Percentiles rank a stretch among this genome's conserved stretches.
Conservation (phyloP, 2,888 invertebrate genomes). For the Drosophila pseudotalamancana region DNA sequence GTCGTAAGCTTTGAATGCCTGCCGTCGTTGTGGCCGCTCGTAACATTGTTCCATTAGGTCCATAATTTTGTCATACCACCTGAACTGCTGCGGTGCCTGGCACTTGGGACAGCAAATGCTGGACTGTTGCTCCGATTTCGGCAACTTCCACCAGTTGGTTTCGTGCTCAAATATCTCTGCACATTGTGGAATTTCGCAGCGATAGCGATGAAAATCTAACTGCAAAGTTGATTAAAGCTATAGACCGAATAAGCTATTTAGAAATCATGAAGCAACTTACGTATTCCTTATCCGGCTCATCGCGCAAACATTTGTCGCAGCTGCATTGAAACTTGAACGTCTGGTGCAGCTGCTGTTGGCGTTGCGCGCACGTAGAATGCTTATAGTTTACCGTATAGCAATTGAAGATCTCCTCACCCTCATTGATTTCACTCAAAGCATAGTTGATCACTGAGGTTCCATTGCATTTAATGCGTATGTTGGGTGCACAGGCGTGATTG, state of each 20-base stretch:
- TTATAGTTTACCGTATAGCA: conserved; percentile 93
- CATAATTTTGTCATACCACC: conserved; percentile 43
- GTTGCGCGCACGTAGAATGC: conserved; percentile 86
- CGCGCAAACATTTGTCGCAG: conserved; percentile 88
- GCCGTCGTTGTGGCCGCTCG: conserved; percentile 17
- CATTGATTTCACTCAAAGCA: conserved; percentile 87
- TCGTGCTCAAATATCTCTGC: conserved; percentile 44
- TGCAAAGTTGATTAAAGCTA: conserved; percentile 13
- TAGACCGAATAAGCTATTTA: not conserved
- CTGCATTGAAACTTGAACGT: conserved; percentile 92
- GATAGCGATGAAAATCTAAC: conserved; percentile 71
- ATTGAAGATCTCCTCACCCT: conserved; percentile 91
- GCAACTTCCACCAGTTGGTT: conserved; percentile 71
- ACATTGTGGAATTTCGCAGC: conserved; percentile 68
- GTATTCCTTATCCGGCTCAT: conserved; percentile 59
- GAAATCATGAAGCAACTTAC: conserved; percentile 45
- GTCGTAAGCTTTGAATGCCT: conserved; percentile 48
- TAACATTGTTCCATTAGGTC: conserved; percentile 18
- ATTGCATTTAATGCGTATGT: conserved; percentile 91
- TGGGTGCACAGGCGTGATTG: conserved; percentile 96
- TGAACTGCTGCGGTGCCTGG: conserved; percentile 37
- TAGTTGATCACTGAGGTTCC: conserved; percentile 89
- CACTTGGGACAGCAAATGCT: conserved; percentile 58
- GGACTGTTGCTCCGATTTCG: not conserved
- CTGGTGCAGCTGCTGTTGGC: conserved; percentile 87